Evolutionary conservation across 2,888 invertebrate genomes (phyloP).

Genomic region (Conus canariensis): DNA sequence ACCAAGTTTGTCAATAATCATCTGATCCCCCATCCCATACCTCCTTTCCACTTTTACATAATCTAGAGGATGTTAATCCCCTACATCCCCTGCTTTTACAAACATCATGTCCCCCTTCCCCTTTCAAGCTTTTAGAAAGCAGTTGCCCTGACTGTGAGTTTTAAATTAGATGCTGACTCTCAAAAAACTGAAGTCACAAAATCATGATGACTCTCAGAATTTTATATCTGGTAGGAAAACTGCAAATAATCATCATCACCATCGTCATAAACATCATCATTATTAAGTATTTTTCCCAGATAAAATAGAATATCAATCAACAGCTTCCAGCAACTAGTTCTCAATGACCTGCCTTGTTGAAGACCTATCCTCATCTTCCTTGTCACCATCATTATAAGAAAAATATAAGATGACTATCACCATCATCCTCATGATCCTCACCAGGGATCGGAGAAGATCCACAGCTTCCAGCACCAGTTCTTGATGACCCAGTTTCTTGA

Average conservation of each 20-base stretch:
- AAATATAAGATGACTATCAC: not conserved
- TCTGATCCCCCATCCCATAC: no score
- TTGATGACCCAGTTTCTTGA: slow-evolving; percentile 93
- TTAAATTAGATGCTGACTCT: no score
- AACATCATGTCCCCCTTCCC: no score
- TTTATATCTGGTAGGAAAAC: not conserved
- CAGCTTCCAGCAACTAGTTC: slow-evolving; percentile 92
- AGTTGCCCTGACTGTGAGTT: no score
- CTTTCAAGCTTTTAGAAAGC: no score
- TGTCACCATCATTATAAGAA: slow-evolving; percentile 78
- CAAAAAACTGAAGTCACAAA: no score
- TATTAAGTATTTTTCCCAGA: not conserved
- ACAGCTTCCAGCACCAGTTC: slow-evolving; percentile 92
- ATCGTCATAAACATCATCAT: not conserved
- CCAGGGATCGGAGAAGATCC: slow-evolving; percentile 93
- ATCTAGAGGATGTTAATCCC: no score
- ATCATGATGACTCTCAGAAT: no score
- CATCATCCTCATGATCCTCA: slow-evolving; percentile 80
- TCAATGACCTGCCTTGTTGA: slow-evolving; percentile 93
- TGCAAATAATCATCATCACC: not conserved
- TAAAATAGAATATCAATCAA: slow-evolving; percentile 88
- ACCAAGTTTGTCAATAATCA: no score
- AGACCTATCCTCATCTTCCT: slow-evolving; percentile 86
- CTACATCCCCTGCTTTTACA: no score
- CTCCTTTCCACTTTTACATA: no score